A percentile compares a stretch with the other conserved stretches of the same genome.
phyloP scores from a whole-genome alignment of 2,888 invertebrate genomes.

The Bombylius major region DNA sequence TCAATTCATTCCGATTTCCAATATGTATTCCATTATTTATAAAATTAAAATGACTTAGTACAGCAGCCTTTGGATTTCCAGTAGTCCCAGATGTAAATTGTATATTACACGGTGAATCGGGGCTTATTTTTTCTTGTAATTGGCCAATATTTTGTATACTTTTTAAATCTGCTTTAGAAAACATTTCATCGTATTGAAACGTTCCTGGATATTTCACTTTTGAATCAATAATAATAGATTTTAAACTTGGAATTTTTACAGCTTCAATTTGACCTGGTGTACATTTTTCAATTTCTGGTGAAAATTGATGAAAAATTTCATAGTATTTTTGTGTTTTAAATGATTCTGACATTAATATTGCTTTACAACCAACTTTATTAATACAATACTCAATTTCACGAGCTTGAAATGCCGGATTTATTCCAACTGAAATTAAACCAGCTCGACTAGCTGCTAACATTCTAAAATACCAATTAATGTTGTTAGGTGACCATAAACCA shows the following conservation, averaged over 20 bases:
- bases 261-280: slow-evolving; percentile 39
- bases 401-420: slow-evolving; percentile 63
- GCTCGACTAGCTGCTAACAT: slow-evolving; percentile 58
- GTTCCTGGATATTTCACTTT: slow-evolving; percentile 39
- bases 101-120: slow-evolving; percentile 60
- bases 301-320: slow-evolving; percentile 44
- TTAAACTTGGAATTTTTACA: slow-evolving; percentile 39
- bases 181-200: slow-evolving; percentile 35
- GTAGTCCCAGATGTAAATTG: slow-evolving; percentile 81
- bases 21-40: slow-evolving; percentile 62
- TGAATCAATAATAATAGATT: slow-evolving; percentile 45
- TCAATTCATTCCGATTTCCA: slow-evolving; percentile 40
- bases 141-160: slow-evolving; percentile 10
- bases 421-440: slow-evolving; percentile 59
- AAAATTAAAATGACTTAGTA: slow-evolving; percentile 55
- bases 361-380: slow-evolving; percentile 54
- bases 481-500: slow-evolving; percentile 71
- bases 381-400: slow-evolving; percentile 60
- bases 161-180: slow-evolving; percentile 23
- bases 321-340: slow-evolving; percentile 57
- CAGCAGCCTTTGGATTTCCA: slow-evolving; percentile 59
- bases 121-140: slow-evolving; percentile 44
- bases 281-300: slow-evolving; percentile 42
- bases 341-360: slow-evolving; percentile 48
- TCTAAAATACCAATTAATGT: slow-evolving; percentile 59